Conservation (phyloP, 1,140 invertebrate genomes). For the Drosophila kepulauana region DNA sequence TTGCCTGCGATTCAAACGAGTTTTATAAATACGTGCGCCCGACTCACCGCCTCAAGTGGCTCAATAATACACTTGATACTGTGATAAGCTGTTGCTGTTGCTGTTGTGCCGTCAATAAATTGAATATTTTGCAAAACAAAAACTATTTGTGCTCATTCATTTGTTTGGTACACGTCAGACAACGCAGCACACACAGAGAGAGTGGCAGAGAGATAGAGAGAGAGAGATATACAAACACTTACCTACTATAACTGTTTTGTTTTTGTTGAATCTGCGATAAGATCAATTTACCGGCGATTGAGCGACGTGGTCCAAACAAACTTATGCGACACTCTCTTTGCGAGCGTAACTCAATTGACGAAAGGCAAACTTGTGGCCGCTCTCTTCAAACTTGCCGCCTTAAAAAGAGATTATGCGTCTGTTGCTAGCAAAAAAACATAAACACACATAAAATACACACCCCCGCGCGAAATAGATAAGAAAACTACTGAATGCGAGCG, state of each 20-base stretch:
- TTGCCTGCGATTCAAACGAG: not conserved
- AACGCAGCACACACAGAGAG: not conserved
- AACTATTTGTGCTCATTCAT: not conserved
- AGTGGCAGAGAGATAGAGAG: not conserved
- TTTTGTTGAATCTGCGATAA: conserved; percentile 13
- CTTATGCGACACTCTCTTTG: conserved; percentile 2
- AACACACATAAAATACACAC: conserved; percentile 12
- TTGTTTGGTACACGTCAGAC: conserved; percentile 61
- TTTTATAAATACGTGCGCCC: conserved; percentile 22
- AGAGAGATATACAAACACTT: not conserved
- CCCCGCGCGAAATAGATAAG: conserved; percentile 13
- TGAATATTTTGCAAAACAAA: not conserved
- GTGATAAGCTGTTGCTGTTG: conserved; percentile 32
- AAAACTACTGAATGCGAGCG: conserved; percentile 8
- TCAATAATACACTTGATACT: not conserved
- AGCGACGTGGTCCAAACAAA: conserved; percentile 24
- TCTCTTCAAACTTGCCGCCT: conserved; percentile 33
- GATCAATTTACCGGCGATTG: conserved; percentile 28
- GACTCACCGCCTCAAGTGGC: not conserved
- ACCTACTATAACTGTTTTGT: conserved; percentile 23
- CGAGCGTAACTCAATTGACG: not conserved
- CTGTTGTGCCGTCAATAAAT: conserved; percentile 5
- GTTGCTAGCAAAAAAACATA: not conserved
- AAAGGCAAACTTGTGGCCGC: not conserved
- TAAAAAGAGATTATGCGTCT: not conserved